These are phyloP conservation scores for Cotesia congregata DNA, from an alignment of 2,888 invertebrate species.

Conservation along the genomic window DNA sequence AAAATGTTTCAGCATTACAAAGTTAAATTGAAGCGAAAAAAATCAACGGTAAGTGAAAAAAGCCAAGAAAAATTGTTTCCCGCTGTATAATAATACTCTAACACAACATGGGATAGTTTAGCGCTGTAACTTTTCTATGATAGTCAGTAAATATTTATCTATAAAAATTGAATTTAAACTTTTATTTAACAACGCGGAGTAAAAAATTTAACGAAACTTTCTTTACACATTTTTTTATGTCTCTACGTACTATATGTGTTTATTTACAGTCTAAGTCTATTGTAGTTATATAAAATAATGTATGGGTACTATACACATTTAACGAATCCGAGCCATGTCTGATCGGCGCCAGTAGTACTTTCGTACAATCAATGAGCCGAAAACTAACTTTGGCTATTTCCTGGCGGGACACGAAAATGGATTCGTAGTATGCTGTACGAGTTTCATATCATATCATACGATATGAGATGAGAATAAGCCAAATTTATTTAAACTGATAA, in stretches of 20 bases:
- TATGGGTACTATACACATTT: conserved; percentile 5
- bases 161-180: not conserved
- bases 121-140: not conserved
- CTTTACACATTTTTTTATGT: not conserved
- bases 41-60: not conserved
- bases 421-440: conserved; percentile 2
- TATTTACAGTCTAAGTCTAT: not conserved
- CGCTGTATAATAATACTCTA: not conserved
- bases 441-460: not conserved
- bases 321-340: conserved; percentile 39
- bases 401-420: conserved; percentile 26
- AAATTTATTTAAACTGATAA: conserved; percentile 14
- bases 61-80: not conserved
- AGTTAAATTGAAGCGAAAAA: not conserved
- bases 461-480: not conserved
- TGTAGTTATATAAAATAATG: conserved; percentile 7
- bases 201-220: not conserved
- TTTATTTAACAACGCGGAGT: not conserved
- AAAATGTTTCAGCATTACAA: not conserved
- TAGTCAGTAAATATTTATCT: not conserved
- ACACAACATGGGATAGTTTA: not conserved
- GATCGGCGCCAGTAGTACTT: conserved; percentile 44
- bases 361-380: conserved; percentile 48
- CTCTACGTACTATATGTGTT: not conserved
- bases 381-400: conserved; percentile 48